A percentile compares a stretch with the other conserved stretches of the same genome.
Conservation (phyloP, 2,888 invertebrate genomes). For the Hirudinaria manillensis region DNA sequence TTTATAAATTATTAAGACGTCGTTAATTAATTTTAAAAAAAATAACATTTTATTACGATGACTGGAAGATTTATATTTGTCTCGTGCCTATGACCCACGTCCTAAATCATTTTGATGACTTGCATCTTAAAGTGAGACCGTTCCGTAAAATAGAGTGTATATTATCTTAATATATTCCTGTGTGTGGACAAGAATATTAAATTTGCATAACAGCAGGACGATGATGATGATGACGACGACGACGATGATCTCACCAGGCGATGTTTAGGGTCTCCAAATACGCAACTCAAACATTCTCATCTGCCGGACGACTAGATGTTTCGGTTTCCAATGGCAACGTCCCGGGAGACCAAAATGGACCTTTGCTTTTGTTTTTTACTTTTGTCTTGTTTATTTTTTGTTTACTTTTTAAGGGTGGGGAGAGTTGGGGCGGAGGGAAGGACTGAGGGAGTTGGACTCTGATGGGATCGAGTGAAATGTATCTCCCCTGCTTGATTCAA, state of each 20-base stretch:
- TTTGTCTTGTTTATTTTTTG: too few relatives aligned
- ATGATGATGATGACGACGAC: conserved; percentile 1
- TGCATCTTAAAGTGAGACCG: too few relatives aligned
- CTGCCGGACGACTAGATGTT: neutral
- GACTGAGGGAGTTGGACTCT: neutral
- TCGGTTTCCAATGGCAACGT: neutral
- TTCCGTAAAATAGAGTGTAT: too few relatives aligned
- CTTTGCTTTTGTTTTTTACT: neutral
- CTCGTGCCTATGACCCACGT: too few relatives aligned
- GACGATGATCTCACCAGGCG: neutral
- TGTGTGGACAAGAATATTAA: neutral
- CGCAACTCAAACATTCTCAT: neutral
- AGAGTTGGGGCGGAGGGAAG: too few relatives aligned
- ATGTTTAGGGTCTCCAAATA: neutral
- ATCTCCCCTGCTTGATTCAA: neutral
- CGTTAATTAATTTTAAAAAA: too few relatives aligned
- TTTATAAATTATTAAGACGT: too few relatives aligned
- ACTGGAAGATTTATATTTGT: too few relatives aligned
- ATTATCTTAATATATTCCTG: too few relatives aligned
- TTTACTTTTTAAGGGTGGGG: neutral
- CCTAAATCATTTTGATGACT: too few relatives aligned
- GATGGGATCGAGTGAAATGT: conserved; percentile 8
- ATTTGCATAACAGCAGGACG: neutral
- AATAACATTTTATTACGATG: too few relatives aligned
- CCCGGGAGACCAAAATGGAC: neutral